phyloP scores from a whole-genome alignment of 2,113 vertebrate species.

The Paramisgurnus dabryanus region DNA sequence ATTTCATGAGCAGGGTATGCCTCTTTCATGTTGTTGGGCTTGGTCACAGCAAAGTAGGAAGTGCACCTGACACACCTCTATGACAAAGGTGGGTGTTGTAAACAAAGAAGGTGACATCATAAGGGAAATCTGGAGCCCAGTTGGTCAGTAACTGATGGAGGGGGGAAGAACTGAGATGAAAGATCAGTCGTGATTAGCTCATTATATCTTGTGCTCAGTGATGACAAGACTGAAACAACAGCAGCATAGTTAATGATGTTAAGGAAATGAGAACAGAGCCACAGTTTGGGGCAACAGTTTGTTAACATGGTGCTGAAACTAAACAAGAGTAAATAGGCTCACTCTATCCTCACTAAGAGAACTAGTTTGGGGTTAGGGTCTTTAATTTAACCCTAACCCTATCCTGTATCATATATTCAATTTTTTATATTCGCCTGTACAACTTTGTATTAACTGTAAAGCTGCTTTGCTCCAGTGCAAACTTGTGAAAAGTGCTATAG shows the following conservation, averaged over 20 bases:
- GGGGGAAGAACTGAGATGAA: constrained; percentile 43
- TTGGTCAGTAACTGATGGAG: constrained; percentile 39
- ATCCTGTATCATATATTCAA: too few species aligned
- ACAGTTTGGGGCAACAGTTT: not conserved
- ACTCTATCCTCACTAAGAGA: not conserved
- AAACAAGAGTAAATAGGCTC: constrained; percentile 27
- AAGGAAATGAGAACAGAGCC: constrained; percentile 53
- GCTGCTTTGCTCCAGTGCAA: too few species aligned
- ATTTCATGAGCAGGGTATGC: not conserved
- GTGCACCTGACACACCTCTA: constrained; percentile 46
- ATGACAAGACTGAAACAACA: constrained; percentile 45
- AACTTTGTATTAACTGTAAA: too few species aligned
- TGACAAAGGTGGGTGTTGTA: not conserved
- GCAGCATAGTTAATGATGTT: constrained; percentile 46
- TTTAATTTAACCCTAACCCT: not conserved
- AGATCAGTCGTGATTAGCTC: constrained; percentile 46
- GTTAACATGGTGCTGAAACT: constrained; percentile 40
- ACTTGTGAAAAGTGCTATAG: too few species aligned
- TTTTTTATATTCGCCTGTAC: too few species aligned
- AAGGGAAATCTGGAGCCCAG: constrained; percentile 49
- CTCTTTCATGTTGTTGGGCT: constrained; percentile 17
- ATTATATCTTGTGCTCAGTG: constrained; percentile 38
- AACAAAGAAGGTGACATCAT: constrained; percentile 56
- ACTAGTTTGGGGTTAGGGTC: not conserved
- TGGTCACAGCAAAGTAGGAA: constrained; percentile 36